Evolutionary conservation across 2,113 vertebrate genomes (phyloP), one percentile per base, ranked within the genome.

Genomic region (Plotosus lineatus): DNA sequence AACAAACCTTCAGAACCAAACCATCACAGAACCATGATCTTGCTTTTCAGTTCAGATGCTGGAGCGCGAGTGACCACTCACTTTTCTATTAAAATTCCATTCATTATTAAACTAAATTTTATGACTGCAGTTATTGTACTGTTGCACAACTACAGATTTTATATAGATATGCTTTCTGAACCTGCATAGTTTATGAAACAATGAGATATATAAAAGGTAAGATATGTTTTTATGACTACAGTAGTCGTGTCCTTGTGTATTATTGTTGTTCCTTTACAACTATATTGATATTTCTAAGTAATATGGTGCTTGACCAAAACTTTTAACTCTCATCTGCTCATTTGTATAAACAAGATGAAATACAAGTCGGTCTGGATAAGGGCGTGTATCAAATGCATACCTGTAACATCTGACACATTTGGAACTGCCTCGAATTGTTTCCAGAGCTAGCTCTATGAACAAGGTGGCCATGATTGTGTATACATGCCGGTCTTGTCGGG

Each of bases 51-150:
- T 40, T n/a, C 31, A 15, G n/a, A 66, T 42, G 23, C 36, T 66
- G 40, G 26, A 48, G 12, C 60, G 42, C n/a, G n/a, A 21, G 26
- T 26, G 14, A 14, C 10, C 36, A 21, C 14, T 31, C 38, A 55
- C 26, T 38, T 38, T 31, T 26, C 31, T 50, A 66, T 26, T 78
- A 38, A 21, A 58, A 66, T 58, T 31, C 33, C 11, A 28, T 42
- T 28, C 55, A 60, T 44, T 17, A 76, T 76, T 76, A 76, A 60
- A 26, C 40, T 17, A 7, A 2, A 12, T 44, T 60, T 76, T 76
- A 76, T 56, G 55, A 44, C 55, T 76, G 11, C 3, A 42, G 40
- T 75, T 58, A 75, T 11, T 28, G n/a, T 11, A 71, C n/a, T 28
- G n/a, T 48, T 48, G 23, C 12, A 71, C 26, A 14, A 48, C 6